These are phyloP conservation scores for Ceratosolen fusciceps DNA, from an alignment of 1,140 invertebrate species.

Conservation along the genomic window DNA sequence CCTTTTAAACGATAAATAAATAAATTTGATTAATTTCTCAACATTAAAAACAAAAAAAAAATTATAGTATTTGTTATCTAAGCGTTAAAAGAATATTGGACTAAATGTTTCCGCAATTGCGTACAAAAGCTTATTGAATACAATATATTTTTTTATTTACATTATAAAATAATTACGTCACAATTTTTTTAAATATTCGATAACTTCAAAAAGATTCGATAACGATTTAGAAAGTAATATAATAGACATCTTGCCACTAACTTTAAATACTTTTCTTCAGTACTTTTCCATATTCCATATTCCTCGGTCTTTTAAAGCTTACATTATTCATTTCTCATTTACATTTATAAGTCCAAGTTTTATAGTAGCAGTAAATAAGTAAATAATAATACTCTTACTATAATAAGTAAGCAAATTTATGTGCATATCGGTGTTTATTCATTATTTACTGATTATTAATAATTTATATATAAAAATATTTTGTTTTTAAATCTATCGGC, in stretches of 20 bases:
- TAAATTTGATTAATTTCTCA: no score
- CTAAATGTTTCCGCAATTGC: no score
- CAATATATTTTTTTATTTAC: no score
- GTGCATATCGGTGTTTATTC: neutral
- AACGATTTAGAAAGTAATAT: neutral
- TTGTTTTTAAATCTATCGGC: no score
- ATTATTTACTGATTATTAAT: neutral
- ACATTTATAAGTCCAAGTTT: neutral
- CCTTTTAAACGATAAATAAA: no score
- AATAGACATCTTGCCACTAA: neutral
- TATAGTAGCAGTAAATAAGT: neutral
- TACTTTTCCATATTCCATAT: neutral
- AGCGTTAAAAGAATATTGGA: no score
- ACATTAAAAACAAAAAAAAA: no score
- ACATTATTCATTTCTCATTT: neutral
- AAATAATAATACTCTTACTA: neutral
- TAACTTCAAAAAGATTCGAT: neutral
- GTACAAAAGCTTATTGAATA: no score
- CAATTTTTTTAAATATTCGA: no score
- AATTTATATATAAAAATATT: neutral
- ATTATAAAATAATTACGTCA: no score
- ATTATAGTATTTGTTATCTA: no score
- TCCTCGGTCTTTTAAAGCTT: neutral
- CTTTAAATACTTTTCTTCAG: neutral
- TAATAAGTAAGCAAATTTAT: neutral